Evolutionary conservation across 2,888 invertebrate species (phyloP), one percentile per base, ranked within the genome.

Genomic region (Apodemia mormo): DNA sequence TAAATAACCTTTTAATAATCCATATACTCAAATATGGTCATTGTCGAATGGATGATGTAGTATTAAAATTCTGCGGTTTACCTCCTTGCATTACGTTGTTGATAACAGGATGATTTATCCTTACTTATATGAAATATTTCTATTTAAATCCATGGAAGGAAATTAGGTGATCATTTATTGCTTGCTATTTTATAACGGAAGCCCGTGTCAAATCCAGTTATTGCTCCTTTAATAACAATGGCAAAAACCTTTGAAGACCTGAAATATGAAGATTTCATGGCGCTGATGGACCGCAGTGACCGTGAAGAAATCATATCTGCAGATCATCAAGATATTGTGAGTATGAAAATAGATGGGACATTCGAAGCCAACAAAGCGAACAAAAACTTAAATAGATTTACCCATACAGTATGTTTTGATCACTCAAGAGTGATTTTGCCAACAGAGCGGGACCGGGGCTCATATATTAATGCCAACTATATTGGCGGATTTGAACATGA

Each of bases 281-380:
- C 64, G 64, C 64, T 64, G 64, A 64, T 64, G 64, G 64, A 64
- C 29, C 64, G 64, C 64, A 64, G 64, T 64, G 64, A 64, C 30
- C 30, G 64, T 30, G 64, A 64, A 64, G 14, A 29, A 64, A 22
- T 64, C 22, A 64, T 64, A 8, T 29, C 37, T 64, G 64, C 64
- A 30, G 64, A 64, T 33, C 64, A 64, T 64, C 64, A 64, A 30
- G 10, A 64, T 6, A 64, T 64, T 64, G 30, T 64, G 29, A 64
- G 64, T 29, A 30, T 29, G 64, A 64, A 64, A 30, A 64, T 64
- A 33, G 29, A 64, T 29, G 64, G 64, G 33, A 64, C 64, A 30
- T 64, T 64, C 30, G 64, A 64, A 64, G 30, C 64, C 64, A 30
- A 61, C 61, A 61, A 33, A 61, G 61, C 61, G 4, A 61, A 64